Conservation (phyloP, 2,113 vertebrate species). For the Hypomesus transpacificus region DNA sequence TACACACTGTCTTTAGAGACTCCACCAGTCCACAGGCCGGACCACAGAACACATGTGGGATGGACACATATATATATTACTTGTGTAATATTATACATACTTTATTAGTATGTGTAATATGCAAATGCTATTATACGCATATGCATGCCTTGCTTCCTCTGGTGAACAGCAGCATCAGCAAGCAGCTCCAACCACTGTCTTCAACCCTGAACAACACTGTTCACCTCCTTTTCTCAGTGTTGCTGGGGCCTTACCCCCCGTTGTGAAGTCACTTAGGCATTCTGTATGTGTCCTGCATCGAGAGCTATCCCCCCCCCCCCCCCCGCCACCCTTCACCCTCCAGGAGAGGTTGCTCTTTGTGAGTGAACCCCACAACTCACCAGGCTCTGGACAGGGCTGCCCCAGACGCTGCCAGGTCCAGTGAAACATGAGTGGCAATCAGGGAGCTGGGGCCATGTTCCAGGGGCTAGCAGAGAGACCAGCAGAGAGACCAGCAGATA, state of each 20-base stretch:
- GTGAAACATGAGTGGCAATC: conserved; percentile 21
- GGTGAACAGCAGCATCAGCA: conserved; percentile 47
- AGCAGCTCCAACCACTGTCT: not conserved
- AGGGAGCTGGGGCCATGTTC: not conserved
- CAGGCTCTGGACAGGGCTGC: conserved; percentile 10
- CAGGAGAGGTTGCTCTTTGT: conserved; percentile 31
- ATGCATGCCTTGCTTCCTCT: conserved; percentile 33
- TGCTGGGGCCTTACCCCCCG: not conserved
- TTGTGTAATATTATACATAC: too few relatives aligned
- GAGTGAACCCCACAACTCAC: conserved; percentile 19
- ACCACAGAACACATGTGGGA: too few relatives aligned
- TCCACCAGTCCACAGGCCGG: too few relatives aligned
- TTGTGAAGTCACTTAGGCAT: conserved; percentile 34
- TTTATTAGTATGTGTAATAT: too few relatives aligned
- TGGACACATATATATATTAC: too few relatives aligned
- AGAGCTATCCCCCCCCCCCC: not conserved
- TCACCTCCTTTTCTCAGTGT: conserved; percentile 25
- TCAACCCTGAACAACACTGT: conserved; percentile 29
- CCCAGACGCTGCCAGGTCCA: conserved; percentile 6
- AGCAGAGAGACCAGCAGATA: too few relatives aligned
- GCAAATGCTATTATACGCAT: too few relatives aligned
- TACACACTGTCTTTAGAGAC: too few relatives aligned
- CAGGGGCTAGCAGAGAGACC: not conserved
- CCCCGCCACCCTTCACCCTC: not conserved
- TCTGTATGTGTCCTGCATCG: conserved; percentile 23